Evolutionary conservation across 2,888 invertebrate species (phyloP), one percentile per base, ranked within the genome.

Genomic region (Pterostichus madidus): DNA sequence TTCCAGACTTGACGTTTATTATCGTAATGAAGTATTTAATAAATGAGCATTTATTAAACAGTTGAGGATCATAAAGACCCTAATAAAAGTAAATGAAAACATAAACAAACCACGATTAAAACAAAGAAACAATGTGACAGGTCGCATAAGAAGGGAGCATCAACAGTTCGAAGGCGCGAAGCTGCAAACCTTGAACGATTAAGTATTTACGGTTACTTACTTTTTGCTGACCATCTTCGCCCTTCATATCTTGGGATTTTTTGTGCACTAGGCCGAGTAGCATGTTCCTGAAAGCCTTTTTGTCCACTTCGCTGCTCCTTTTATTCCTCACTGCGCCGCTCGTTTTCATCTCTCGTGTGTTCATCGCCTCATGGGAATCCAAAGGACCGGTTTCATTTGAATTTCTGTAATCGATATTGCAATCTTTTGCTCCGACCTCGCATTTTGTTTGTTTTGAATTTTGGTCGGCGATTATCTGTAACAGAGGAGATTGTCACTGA

Each of bases 281-380:
- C 83, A 83, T 83, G 68, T 83, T 83, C 68, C 83, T 61, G 77
- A 83, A 83, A 39, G 77, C 64, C 77, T 77, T 83, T 64, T 83
- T 83, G 83, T 83, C 83, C 52, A 76, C 68, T 35, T 83, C 52
- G 24, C 59, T 77, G 77, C 83, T 76, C 24, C 83, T 61, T 77
- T 76, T 83, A 35, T 61, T 84, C 83, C 85, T 85, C 24, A 13
- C 15, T 0, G 56, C 49, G 49, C 5, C 49, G n/a, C 49, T 11
- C 64, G 68, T 44, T 84, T 87, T 86, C 84, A 86, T 84, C 56
- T 89, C 88, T 71, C 89, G 87, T 86, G 89, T 89, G 87, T 89
- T 89, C 90, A 90, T 90, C 49, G 89, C 89, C 85, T 90, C 89
- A 85, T 90, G 90, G 32, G 90, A 90, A 85, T 90, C 89, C 7